Base-by-base conservation (phyloP, 2,888 invertebrate genomes). In the Sinopyrophorus schimmeli region DNA sequence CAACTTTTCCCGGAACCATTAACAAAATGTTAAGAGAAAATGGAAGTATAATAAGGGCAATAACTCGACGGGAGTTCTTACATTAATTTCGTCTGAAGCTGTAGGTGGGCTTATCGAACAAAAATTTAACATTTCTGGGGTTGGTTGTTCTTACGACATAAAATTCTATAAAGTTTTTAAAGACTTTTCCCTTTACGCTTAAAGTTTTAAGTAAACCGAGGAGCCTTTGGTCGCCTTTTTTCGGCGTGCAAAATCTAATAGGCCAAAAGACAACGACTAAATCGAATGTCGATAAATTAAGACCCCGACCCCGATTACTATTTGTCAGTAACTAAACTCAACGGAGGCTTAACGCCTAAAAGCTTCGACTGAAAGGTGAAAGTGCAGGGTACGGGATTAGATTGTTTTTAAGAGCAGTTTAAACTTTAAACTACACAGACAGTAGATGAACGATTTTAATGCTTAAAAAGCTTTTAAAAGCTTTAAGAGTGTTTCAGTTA, bases 271-370 rank as follows among this genome's bases (percentile, higher is more conserved):
- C 38, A 39, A 49, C 49, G 35, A 42, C 31, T 30, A 49, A 49
- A 49, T 49, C 49, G 49, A 43, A 50, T 40, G 50, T 50, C 50
- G 40, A 50, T 50, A 44, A 50, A 50, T 50, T 50, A 50, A 46
- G 39, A 46, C 44, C 40, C 39, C 50, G 46, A 50, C 44, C 40
- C 40, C 50, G 39, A 50, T 50, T 50, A 50, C 50, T 69, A 69
- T 69, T 69, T 68, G 63, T 61, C 51, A 60, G 63, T 65, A 66
- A 66, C 63, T 63, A 63, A 61, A 65, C 63, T 62, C 58, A 59
- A 57, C 61, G 57, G 59, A 63, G 63, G 60, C 59, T 58, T 58
- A 60, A 62, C 58, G 59, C 62, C 64, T 64, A 65, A 65, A 66
- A 66, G 66, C 64, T 62, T 58, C 58, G 43, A 54, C 54, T 41